Evolutionary conservation across 2,797 vertebrate species (phyloP), one percentile per base, ranked within the genome.

Genomic region (Oreochromis mossambicus): DNA sequence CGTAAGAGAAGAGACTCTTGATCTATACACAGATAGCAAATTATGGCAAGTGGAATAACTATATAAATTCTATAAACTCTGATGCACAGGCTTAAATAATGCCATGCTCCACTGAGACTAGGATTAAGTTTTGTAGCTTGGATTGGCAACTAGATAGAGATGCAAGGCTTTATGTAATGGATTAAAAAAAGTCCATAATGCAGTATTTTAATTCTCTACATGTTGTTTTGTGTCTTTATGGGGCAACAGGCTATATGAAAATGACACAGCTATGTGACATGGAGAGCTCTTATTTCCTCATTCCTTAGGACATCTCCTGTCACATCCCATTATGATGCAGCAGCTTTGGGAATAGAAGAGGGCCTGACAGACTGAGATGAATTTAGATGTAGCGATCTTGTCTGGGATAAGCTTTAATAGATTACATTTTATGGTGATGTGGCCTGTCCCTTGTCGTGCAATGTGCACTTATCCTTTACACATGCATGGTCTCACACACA

Each of bases 391-490:
- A 91, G 93, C 75, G 85, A 93, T 93, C 90, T 91, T 90, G 92
- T 94, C 92, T 75, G 83, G 90, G 91, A 90, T 93, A 84, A 92
- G 86, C 90, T 95, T 94, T 95, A 95, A 95, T 95, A 96, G 93
- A 95, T 95, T 94, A 91, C 90, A 93, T 94, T 95, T 95, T 85
- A 93, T 89, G 91, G 91, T 82, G 92, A 93, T 90, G 92, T 66
- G 55, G 84, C 88, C 88, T 85, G 83, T 91, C 89, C 89, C 90
- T 81, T 90, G 91, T 92, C 88, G 77, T 83, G 93, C 92, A 94
- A 36, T 78, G 87, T 84, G 89, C 85, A 86, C 88, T 94, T 91
- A 91, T 92, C 86, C 87, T 82, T 87, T 77, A 58, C 77, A 83
- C 89, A 80, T 48, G 38, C 86, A 41, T 77, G 63, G 77, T 2